phyloP scores from a whole-genome alignment of 2,888 invertebrate genomes.

The Panopea generosa region DNA sequence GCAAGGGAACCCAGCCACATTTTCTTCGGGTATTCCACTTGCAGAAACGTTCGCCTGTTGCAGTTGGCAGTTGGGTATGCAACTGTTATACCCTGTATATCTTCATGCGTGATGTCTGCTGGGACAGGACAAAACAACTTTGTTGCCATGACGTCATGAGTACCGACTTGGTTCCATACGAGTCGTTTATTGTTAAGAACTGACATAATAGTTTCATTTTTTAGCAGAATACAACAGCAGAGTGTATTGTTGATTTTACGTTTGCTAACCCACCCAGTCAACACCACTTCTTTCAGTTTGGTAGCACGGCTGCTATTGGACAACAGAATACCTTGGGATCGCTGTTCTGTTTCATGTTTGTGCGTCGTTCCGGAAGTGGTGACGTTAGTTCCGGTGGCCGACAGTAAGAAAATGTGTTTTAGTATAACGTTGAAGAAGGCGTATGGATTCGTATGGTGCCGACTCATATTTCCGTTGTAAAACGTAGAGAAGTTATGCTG shows the following conservation, averaged over 20 bases:
- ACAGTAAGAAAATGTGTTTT: conserved; percentile 18
- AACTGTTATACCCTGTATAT: conserved; percentile 15
- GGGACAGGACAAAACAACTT: conserved; percentile 37
- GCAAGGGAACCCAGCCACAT: conserved; percentile 15
- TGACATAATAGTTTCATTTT: conserved; percentile 22
- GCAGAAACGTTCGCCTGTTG: conserved; percentile 13
- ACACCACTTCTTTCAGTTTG: conserved; percentile 10
- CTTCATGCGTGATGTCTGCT: background rate
- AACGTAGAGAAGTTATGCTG: too few relatives aligned
- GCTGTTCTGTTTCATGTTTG: too few relatives aligned
- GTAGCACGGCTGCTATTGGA: background rate
- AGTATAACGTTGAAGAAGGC: background rate
- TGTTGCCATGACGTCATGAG: conserved; percentile 27
- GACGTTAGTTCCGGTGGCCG: too few relatives aligned
- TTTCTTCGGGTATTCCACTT: conserved; percentile 19
- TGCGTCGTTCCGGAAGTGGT: too few relatives aligned
- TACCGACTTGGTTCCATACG: conserved; percentile 34
- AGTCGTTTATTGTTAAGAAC: conserved; percentile 14
- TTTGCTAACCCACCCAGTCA: conserved; percentile 31
- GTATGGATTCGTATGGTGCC: conserved; percentile 16
- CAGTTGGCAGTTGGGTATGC: conserved; percentile 17
- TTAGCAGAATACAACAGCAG: conserved; percentile 27
- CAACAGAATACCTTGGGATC: background rate
- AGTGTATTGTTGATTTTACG: conserved; percentile 11
- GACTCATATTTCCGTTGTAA: conserved; percentile 23